Base-by-base conservation (phyloP, 2,888 invertebrate genomes). In the Drosophila anomalata region DNA sequence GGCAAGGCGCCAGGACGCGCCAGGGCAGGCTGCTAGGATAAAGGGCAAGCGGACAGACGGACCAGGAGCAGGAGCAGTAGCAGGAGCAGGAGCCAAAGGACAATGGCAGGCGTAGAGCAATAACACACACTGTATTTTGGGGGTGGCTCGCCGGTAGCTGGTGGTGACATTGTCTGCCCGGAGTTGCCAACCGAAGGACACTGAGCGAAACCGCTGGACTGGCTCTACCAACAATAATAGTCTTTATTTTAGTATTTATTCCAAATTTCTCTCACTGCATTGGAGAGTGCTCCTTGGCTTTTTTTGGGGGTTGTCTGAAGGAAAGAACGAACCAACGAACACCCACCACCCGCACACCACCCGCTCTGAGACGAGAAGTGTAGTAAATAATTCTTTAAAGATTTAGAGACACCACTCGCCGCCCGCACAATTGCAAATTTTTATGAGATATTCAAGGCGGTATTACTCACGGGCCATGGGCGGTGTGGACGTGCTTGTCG, bases 351-450 rank as follows among this genome's bases (percentile, higher is more conserved):
- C 73, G 74, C 77, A 67, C 61, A 72, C 44, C 73, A 29, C 26
- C 7, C 26, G 7, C 76, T 61, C 31, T 66, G 63, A 72, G 66
- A 68, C 73, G 77, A 74, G 78, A 61, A 70, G 60, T 80, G 78
- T 86, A 87, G 87, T 87, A 87, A 85, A 87, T 87, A 87, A 88
- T 87, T 88, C 85, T 86, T 86, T 83, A 85, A 85, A 88, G 87
- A 83, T 85, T 87, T 87, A 79, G 77, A 87, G 77, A 86, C 87
- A 82, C 84, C 41, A 20, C 41, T 42, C 41, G 75, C 72, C 70
- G 72, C 77, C 81, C 73, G 74, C 83, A 65, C 82, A 86, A 83
- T 82, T 82, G 82, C 86, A 86, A 82, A 82, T 80, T 82, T 82
- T 79, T 86, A 86, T 82, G 86, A 86, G 83, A 76, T 72, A 84